Evolutionary conservation across 2,888 invertebrate genomes (phyloP).

Genomic region (Eumacrocentrus americanus): DNA sequence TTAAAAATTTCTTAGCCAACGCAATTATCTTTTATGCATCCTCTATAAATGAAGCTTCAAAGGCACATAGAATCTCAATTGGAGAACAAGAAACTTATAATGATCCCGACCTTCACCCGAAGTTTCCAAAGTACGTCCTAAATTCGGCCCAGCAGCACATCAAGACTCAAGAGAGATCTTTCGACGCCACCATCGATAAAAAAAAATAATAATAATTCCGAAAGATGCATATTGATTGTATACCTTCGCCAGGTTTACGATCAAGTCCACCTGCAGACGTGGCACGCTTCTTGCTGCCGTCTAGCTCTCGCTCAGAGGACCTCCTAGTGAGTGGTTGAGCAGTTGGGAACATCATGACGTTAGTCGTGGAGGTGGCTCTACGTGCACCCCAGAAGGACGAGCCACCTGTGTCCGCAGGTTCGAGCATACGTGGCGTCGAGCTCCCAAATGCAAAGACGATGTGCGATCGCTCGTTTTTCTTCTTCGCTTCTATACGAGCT

Average conservation of each 20-base stretch:
- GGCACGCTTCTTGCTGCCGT: conserved; percentile 77
- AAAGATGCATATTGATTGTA: no score
- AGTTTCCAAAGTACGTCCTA: conserved; percentile 23
- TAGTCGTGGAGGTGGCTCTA: conserved; percentile 88
- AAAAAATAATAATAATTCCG: no score
- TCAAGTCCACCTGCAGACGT: conserved; percentile 76
- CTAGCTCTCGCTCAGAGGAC: conserved; percentile 83
- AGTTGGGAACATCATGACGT: conserved; percentile 77
- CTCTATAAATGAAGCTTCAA: neutral
- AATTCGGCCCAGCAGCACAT: conserved; percentile 35
- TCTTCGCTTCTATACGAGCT: conserved; percentile 80
- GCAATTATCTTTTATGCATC: no score
- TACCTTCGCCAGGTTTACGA: conserved; percentile 70
- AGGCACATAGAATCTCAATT: neutral
- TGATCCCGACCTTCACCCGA: conserved; percentile 9
- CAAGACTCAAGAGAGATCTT: neutral
- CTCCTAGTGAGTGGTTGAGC: conserved; percentile 78
- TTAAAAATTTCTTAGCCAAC: no score
- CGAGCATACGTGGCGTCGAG: conserved; percentile 86
- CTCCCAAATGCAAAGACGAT: conserved; percentile 89
- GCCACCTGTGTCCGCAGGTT: conserved; percentile 79
- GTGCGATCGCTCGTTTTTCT: conserved; percentile 75
- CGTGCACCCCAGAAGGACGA: conserved; percentile 83
- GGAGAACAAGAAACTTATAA: neutral
- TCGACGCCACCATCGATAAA: neutral